Conservation (phyloP, 2,113 vertebrate species). For the Hydrolagus affinis region DNA sequence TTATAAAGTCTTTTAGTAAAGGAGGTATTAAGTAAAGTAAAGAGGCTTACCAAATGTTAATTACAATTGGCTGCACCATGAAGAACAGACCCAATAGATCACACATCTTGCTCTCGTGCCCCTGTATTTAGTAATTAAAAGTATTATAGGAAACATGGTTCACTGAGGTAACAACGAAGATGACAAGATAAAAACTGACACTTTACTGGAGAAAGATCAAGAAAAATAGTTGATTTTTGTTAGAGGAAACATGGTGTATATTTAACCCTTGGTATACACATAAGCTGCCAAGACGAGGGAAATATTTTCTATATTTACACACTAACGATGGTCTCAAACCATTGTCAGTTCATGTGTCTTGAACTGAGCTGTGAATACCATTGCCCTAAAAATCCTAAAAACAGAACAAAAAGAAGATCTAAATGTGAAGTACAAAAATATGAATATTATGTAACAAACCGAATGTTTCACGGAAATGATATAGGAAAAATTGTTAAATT, state of each 20-base stretch:
- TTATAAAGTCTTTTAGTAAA: too few relatives aligned
- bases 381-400: not conserved
- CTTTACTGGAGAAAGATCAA: not conserved
- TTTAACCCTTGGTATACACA: not conserved
- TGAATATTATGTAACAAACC: not conserved
- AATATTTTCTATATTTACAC: not conserved
- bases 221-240: not conserved
- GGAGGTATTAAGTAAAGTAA: too few relatives aligned
- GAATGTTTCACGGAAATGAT: not conserved
- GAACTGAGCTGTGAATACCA: not conserved
- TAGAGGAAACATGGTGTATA: not conserved
- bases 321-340: not conserved
- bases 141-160: not conserved
- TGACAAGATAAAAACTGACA: conserved; percentile 21
- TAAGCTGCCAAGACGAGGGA: not conserved
- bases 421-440: not conserved
- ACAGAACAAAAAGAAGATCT: not conserved
- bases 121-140: not conserved
- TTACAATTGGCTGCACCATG: too few relatives aligned
- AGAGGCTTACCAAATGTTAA: too few relatives aligned
- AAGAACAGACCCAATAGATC: too few relatives aligned
- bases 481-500: not conserved
- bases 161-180: not conserved
- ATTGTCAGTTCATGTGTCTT: not conserved
- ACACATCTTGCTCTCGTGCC: not conserved